Conservation (phyloP, 1,140 invertebrate species). For the Archivesica marissinica region DNA sequence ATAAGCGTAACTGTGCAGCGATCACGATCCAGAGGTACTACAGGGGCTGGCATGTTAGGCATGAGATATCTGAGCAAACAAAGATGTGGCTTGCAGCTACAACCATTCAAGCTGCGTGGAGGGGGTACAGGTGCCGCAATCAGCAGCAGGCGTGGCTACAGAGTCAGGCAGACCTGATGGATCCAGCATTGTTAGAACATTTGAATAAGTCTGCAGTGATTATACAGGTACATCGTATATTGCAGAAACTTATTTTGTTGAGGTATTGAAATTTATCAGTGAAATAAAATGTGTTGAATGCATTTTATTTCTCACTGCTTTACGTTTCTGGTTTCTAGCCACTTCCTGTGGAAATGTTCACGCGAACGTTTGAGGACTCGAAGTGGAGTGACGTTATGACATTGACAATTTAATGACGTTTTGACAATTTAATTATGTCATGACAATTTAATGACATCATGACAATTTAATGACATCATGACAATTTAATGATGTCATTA, state of each 20-base stretch:
- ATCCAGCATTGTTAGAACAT: conserved; percentile 60
- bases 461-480: too few species aligned
- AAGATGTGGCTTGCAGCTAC: conserved; percentile 58
- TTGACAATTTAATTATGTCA: too few species aligned
- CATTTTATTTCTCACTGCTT: too few species aligned
- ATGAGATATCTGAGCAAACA: background rate
- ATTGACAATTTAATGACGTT: too few species aligned
- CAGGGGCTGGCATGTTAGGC: background rate
- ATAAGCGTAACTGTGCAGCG: background rate
- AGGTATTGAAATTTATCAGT: too few species aligned
- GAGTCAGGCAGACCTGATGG: background rate
- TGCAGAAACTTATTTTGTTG: background rate
- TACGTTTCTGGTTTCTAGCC: too few species aligned
- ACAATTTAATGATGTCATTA: too few species aligned
- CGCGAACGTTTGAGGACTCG: too few species aligned
- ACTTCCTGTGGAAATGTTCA: too few species aligned
- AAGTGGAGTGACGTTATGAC: too few species aligned
- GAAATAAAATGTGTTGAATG: too few species aligned
- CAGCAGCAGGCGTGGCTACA: background rate
- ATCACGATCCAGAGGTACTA: conserved; percentile 13
- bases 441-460: too few species aligned
- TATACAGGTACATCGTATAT: conserved; percentile 67
- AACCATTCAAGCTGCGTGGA: conserved; percentile 72
- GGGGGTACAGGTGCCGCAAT: conserved; percentile 65
- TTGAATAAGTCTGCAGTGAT: conserved; percentile 67